Conservation (phyloP, 2,888 invertebrate species). For the Pachydiplax longipennis region DNA sequence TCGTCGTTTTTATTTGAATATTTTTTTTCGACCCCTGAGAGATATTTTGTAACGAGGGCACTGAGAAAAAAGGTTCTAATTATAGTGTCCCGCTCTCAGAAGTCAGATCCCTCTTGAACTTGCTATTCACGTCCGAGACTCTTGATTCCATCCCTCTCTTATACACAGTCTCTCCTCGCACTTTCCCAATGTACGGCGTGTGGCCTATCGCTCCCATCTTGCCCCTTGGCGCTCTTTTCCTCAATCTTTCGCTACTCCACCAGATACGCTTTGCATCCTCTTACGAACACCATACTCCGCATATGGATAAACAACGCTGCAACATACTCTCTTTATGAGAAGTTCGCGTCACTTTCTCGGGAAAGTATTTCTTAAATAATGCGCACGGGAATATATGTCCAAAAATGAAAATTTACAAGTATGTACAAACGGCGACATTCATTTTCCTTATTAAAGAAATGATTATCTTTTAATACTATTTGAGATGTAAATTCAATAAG, state of each 20-base stretch:
- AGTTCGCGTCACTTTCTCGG: not conserved
- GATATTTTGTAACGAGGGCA: constrained; percentile 31
- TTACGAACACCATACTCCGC: too few relatives aligned
- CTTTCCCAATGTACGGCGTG: constrained; percentile 20
- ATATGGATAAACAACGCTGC: not conserved
- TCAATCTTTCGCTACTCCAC: not conserved
- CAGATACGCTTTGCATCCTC: not conserved
- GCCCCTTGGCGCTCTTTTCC: constrained; percentile 4
- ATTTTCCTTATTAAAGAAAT: too few relatives aligned
- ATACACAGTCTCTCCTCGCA: not conserved
- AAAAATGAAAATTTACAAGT: too few relatives aligned
- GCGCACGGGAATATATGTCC: too few relatives aligned
- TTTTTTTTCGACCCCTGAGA: not conserved
- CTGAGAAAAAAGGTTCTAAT: constrained; percentile 39
- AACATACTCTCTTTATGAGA: not conserved
- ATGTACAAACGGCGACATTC: too few relatives aligned
- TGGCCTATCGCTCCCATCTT: constrained; percentile 32
- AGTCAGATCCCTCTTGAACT: constrained; percentile 30
- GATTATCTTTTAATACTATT: too few relatives aligned
- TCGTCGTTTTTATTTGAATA: not conserved
- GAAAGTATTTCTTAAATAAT: not conserved
- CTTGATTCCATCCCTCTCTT: not conserved
- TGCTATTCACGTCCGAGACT: constrained; percentile 18
- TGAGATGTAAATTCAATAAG: too few relatives aligned
- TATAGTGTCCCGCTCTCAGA: constrained; percentile 31